These are phyloP conservation scores for Podarcis raffonei DNA, from an alignment of 2,113 vertebrate genomes.

Conservation along the genomic window DNA sequence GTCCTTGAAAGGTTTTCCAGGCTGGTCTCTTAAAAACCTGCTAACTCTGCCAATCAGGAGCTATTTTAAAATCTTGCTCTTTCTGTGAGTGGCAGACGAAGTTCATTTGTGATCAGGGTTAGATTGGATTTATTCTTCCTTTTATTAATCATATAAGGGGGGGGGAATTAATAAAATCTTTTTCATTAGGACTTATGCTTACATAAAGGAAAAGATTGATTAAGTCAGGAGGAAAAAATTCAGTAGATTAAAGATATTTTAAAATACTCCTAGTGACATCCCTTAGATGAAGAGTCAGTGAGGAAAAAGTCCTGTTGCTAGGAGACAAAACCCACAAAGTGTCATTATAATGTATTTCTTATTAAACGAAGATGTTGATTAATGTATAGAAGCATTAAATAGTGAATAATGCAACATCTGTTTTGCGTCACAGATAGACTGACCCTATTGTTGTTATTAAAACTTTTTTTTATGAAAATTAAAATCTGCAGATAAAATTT, in stretches of 20 bases:
- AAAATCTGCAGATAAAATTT: not conserved
- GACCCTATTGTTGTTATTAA: not conserved
- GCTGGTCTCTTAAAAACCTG: not conserved
- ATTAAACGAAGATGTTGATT: conserved; percentile 11
- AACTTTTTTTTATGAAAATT: not conserved
- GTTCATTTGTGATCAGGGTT: conserved; percentile 15
- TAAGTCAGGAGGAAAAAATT: conserved; percentile 1
- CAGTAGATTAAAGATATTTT: conserved; percentile 17
- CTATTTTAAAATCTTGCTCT: conserved; percentile 2
- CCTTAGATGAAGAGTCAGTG: not conserved
- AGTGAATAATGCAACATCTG: not conserved
- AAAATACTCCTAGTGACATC: not conserved
- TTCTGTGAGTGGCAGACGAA: not conserved
- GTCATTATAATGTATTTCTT: conserved; percentile 15
- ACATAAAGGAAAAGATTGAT: conserved; percentile 30
- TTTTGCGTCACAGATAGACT: not conserved
- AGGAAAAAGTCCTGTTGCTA: conserved; percentile 11
- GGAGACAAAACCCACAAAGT: conserved; percentile 23
- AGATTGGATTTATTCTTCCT: not conserved
- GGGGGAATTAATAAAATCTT: conserved; percentile 28
- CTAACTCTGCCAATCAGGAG: not conserved
- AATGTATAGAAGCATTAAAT: not conserved
- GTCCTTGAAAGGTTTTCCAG: not conserved
- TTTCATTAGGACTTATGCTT: conserved; percentile 17
- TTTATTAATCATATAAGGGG: conserved; percentile 18